phyloP scores from a whole-genome alignment of 2,888 invertebrate genomes.

The Apamea sordens region DNA sequence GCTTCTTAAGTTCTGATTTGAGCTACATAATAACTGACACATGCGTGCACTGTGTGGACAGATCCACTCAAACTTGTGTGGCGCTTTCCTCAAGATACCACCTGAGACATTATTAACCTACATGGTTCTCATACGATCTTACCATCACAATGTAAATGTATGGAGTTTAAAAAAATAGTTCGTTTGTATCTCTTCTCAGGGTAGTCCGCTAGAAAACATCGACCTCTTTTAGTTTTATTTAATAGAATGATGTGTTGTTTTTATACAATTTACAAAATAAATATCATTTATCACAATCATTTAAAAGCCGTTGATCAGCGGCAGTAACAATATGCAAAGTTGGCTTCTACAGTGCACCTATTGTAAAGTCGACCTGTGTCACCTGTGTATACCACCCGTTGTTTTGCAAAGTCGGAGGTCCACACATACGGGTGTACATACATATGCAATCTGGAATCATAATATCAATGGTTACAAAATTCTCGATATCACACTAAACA shows the following conservation, averaged over 20 bases:
- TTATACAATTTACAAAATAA: neutral
- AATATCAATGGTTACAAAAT: conserved; percentile 29
- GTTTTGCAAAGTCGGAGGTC: neutral
- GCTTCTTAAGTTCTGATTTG: neutral
- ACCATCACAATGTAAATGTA: neutral
- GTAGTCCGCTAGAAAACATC: neutral
- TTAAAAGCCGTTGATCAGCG: neutral
- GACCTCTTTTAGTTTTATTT: neutral
- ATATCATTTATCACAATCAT: neutral
- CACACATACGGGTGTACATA: neutral
- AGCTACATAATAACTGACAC: neutral
- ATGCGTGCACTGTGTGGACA: neutral
- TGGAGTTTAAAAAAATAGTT: neutral
- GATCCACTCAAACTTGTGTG: neutral
- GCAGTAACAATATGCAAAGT: neutral
- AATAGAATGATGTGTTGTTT: neutral
- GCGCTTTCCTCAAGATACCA: neutral
- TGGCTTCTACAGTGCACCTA: neutral
- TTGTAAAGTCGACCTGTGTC: conserved; percentile 5
- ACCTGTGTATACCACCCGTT: neutral
- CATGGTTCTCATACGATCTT: neutral
- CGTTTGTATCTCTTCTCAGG: neutral
- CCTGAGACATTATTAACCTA: neutral
- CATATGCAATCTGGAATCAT: conserved; percentile 20
- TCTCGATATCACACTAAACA: conserved; percentile 38